Base-by-base conservation (phyloP, 2,113 vertebrate genomes). In the Scortum barcoo region DNA sequence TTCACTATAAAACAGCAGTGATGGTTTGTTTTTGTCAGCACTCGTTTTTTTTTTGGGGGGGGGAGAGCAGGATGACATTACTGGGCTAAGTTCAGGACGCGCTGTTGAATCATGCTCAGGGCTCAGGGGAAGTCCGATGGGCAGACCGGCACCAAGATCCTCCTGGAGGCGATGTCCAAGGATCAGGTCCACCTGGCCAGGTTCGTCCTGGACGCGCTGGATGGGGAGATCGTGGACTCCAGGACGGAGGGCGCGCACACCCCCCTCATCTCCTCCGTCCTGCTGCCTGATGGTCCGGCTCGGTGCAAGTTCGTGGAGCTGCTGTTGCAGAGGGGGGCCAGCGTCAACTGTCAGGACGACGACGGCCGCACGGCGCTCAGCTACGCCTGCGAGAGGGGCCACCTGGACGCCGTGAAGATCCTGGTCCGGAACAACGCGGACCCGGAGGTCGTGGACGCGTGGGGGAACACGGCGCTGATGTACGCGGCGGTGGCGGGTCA, bases 381-480 rank as follows among this genome's bases (percentile, higher is more conserved):
- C 46, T 80, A 95, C 76, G 93, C 95, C 0, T 94, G 94, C 42
- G 95, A 95, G 89, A 86, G 48, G 19, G 94, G 94, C 9, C 61
- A 89, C 81, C 79, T 95, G 84, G 93, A 95, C 3, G 90, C 91
- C 0, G 94, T 95, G 33, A 94, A 95, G 83, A 79, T 90, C 46
- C 88, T 95, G 83, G 88, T 96, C 51, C 91, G 86, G 26, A 80
- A 92, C 78, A 92, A 91, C 9, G 94, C 95, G 0, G 93, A 96
- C 77, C 94, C 94, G 0, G 94, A 95, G 83, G 68, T 93, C 0
- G 84, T 72, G 38, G 95, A 96, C 84, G 3, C 44, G 0, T 94
- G 95, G 95, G 94, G 94, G 0, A 95, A 95, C 78, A 95, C 86
- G 0, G 88, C 94, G 1, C 86, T 96, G 1, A 95, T 95, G 90